Conservation (phyloP, 2,113 vertebrate genomes). For the Jaculus jaculus region DNA sequence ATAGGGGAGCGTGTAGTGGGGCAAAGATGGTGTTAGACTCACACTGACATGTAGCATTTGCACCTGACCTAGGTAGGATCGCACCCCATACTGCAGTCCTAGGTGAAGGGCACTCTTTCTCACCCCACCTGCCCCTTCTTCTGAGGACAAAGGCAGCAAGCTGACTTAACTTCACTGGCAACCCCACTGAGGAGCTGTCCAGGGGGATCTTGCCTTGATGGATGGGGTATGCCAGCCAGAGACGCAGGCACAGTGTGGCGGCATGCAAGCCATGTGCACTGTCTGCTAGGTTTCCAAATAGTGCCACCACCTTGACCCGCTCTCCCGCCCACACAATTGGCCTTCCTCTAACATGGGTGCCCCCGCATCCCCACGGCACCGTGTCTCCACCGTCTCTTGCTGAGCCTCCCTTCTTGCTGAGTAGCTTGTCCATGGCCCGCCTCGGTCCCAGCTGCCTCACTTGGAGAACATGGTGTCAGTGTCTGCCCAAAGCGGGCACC, state of each 20-base stretch:
- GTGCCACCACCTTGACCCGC: neutral
- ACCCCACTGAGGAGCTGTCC: neutral
- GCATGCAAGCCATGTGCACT: neutral
- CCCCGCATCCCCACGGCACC: neutral
- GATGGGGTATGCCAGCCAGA: neutral
- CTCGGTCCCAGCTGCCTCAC: neutral
- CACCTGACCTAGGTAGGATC: neutral
- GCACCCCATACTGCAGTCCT: too few species aligned
- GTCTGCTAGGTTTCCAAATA: neutral
- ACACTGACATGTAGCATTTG: neutral
- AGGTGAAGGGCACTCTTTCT: neutral
- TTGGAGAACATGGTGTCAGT: neutral
- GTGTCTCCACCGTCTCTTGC: neutral
- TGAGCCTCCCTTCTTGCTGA: neutral
- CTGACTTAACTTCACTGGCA: neutral
- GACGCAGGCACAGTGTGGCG: neutral
- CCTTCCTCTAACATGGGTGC: neutral
- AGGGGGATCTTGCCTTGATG: neutral
- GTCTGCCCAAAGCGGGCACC: neutral
- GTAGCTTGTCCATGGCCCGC: neutral
- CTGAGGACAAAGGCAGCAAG: neutral
- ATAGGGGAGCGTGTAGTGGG: neutral
- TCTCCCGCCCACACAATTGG: neutral
- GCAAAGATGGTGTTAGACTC: accelerated
- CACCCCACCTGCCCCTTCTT: neutral